phyloP scores from a whole-genome alignment of 2,113 vertebrate species.

The Cyanoderma ruficeps region DNA sequence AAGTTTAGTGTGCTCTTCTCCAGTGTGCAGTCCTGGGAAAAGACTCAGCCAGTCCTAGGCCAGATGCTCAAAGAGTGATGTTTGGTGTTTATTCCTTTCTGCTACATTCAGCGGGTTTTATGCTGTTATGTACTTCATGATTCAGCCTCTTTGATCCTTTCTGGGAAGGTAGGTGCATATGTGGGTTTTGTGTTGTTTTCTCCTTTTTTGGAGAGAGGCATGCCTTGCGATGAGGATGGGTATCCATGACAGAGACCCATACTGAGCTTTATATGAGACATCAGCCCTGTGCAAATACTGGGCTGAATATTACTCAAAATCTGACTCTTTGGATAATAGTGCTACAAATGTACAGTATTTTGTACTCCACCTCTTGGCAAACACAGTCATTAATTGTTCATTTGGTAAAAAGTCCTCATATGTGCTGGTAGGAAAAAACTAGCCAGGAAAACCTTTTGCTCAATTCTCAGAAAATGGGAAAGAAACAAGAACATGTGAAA shows the following conservation, averaged over 20 bases:
- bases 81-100: background rate
- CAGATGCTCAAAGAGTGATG: background rate
- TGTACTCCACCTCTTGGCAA: background rate
- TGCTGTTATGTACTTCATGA: background rate
- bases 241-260: fast-evolving
- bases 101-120: background rate
- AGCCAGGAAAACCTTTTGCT: background rate
- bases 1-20: background rate
- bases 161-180: background rate
- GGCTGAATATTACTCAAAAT: background rate
- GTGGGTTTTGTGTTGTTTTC: background rate
- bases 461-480: background rate
- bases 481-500: background rate
- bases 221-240: background rate
- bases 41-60: background rate
- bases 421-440: background rate
- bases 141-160: background rate
- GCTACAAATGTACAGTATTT: background rate
- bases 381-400: background rate
- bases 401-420: background rate
- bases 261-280: background rate
- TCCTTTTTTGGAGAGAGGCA: background rate
- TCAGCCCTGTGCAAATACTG: background rate
- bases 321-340: background rate
- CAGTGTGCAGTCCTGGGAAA: background rate